Percentiles rank a stretch among this genome's conserved stretches.
phyloP scores from a whole-genome alignment of 2,113 vertebrate genomes.

The Coryphaenoides rupestris region DNA sequence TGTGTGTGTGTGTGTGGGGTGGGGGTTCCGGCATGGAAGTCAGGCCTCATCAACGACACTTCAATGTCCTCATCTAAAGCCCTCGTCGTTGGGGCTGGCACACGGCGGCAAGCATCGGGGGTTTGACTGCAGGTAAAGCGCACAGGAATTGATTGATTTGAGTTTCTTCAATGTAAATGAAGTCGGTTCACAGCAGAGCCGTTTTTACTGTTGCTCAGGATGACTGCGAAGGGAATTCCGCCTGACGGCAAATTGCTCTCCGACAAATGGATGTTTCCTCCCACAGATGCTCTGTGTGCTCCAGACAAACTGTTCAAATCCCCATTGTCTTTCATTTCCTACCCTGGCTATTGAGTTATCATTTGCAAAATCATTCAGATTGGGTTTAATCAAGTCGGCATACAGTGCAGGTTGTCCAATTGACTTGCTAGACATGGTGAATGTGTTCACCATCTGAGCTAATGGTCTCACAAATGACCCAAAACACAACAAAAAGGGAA shows the following conservation, averaged over 20 bases:
- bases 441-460: too few relatives aligned
- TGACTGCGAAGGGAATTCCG: conserved; percentile 37
- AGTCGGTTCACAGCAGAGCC: conserved; percentile 23
- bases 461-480: too few relatives aligned
- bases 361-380: conserved; percentile 13
- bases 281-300: conserved; percentile 15
- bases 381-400: not conserved
- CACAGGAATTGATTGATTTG: not conserved
- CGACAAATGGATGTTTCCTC: conserved; percentile 34
- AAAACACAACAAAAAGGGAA: too few relatives aligned
- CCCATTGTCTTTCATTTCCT: conserved; percentile 32
- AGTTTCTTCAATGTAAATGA: conserved; percentile 3
- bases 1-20: too few relatives aligned
- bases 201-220: conserved; percentile 22
- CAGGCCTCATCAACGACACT: not conserved
- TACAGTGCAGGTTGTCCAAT: conserved; percentile 3
- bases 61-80: conserved; percentile 26
- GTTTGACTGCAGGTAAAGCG: too few relatives aligned
- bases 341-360: conserved; percentile 5
- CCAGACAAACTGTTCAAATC: conserved; percentile 20
- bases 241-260: conserved; percentile 38
- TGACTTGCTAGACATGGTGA: not conserved
- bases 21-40: not conserved
- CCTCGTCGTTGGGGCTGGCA: conserved; percentile 8
- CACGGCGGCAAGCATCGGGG: conserved; percentile 4